Conservation (phyloP, 2,113 vertebrate species). For the Corvus moneduloides region DNA sequence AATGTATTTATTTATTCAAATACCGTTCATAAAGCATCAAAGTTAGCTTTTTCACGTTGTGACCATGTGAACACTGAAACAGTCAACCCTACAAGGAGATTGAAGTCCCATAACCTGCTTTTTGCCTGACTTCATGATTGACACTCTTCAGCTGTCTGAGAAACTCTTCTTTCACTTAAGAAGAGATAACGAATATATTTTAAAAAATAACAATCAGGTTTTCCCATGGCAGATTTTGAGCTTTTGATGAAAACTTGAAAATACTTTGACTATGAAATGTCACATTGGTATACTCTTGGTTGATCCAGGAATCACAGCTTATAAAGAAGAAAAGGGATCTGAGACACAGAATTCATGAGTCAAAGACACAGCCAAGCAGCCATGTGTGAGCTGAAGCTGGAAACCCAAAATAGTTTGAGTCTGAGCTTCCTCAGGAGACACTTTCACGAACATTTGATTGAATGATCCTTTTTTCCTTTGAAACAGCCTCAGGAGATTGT, state of each 20-base stretch:
- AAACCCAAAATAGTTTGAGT: not conserved
- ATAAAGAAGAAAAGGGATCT: not conserved
- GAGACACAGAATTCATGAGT: not conserved
- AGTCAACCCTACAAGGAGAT: not conserved
- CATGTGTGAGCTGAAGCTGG: not conserved
- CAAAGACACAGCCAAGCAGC: not conserved
- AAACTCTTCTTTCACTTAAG: not conserved
- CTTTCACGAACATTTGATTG: not conserved
- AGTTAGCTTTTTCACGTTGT: not conserved
- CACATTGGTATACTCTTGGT: not conserved
- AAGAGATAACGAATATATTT: not conserved
- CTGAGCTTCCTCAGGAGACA: not conserved
- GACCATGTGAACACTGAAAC: not conserved
- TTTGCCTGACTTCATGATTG: not conserved
- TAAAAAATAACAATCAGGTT: not conserved
- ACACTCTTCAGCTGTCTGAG: not conserved
- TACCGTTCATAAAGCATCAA: not conserved
- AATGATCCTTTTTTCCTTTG: not conserved
- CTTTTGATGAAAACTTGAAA: not conserved
- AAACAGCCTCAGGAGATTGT: not conserved
- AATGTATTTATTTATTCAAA: not conserved
- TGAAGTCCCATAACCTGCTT: not conserved
- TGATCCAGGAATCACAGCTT: not conserved
- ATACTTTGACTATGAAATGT: not conserved
- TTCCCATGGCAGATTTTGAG: not conserved